These are phyloP conservation scores for Hemiscyllium ocellatum DNA, from an alignment of 2,113 vertebrate species.

Conservation along the genomic window DNA sequence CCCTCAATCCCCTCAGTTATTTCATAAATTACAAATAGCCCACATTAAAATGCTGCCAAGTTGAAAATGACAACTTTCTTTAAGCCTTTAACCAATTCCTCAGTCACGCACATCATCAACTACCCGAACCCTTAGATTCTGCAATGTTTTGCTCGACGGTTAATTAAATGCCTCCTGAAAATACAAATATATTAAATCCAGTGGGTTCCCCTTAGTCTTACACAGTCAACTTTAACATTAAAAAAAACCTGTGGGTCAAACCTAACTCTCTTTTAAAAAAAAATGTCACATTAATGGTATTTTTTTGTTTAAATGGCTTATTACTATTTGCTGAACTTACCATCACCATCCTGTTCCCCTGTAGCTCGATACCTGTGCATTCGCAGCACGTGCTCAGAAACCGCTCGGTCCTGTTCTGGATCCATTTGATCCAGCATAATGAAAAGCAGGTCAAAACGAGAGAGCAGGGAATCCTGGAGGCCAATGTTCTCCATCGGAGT, in stretches of 20 bases:
- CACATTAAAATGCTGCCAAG: not conserved
- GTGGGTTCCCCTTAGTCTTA: not conserved
- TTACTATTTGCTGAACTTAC: conserved; percentile 53
- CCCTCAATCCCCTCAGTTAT: not conserved
- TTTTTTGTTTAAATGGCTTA: not conserved
- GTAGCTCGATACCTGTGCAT: conserved; percentile 90
- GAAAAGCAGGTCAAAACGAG: conserved; percentile 93
- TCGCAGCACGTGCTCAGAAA: conserved; percentile 88
- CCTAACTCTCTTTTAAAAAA: not conserved
- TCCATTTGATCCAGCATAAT: conserved; percentile 97
- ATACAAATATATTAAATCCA: not conserved
- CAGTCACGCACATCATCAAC: not conserved
- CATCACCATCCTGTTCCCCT: conserved; percentile 83
- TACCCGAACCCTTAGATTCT: not conserved
- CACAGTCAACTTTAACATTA: not conserved
- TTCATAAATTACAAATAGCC: not conserved
- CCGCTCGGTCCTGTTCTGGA: conserved; percentile 81
- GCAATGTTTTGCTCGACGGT: not conserved
- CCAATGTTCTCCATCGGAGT: conserved; percentile 98
- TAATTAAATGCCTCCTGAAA: not conserved
- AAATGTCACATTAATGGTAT: too few relatives aligned
- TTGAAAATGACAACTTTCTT: too few relatives aligned
- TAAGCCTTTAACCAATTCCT: not conserved
- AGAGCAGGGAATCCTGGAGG: conserved; percentile 90
- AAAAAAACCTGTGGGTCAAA: not conserved